phyloP scores from a whole-genome alignment of 2,113 vertebrate species.

The Macaca nemestrina region DNA sequence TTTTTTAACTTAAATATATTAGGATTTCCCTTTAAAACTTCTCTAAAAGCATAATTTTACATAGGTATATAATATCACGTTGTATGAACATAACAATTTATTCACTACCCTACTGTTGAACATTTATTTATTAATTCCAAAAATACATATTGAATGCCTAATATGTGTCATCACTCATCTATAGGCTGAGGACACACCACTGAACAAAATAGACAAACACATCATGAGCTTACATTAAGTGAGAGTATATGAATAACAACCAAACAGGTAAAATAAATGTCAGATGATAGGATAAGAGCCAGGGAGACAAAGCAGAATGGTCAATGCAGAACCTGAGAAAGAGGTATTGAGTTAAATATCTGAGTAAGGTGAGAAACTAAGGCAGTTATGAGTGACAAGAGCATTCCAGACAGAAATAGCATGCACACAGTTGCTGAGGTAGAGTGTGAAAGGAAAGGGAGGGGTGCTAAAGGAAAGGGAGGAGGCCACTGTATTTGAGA shows the following conservation, averaged over 20 bases:
- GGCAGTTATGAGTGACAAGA: not conserved
- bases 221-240: not conserved
- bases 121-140: not conserved
- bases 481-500: not conserved
- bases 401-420: not conserved
- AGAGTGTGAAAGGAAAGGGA: not conserved
- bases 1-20: not conserved
- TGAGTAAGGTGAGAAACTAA: not conserved
- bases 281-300: not conserved
- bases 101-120: not conserved
- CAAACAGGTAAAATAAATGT: not conserved
- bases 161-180: not conserved
- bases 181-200: not conserved
- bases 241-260: not conserved
- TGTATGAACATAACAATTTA: not conserved
- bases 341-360: not conserved
- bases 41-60: not conserved
- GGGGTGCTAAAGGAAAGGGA: not conserved
- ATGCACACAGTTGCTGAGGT: not conserved
- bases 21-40: not conserved
- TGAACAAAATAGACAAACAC: not conserved
- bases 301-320: not conserved
- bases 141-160: not conserved
- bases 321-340: not conserved
- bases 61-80: not conserved